Base-by-base conservation (phyloP, 2,888 invertebrate genomes). In the Meta bourneti region DNA sequence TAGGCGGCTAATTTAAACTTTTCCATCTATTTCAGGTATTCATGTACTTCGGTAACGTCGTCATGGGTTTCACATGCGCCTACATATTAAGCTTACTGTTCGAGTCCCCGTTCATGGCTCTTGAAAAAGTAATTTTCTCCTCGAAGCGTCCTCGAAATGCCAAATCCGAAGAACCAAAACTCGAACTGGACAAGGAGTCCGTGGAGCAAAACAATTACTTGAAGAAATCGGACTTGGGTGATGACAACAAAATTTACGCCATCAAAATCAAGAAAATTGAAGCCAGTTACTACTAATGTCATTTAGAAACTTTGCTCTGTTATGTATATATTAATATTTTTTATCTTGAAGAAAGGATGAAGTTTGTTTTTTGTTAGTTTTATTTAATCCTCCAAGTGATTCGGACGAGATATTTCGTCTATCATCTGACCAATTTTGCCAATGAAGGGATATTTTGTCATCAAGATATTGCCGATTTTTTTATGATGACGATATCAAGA, bases 41-140 rank as follows among this genome's bases (percentile, higher is more conserved):
- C 72, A 19, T 72, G 20, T 72, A 72, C 72, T n/a, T 72, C 9
- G 72, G 20, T 16, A n/a, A 72, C 72, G 72, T 72, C 72, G 72
- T 72, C 72, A 16, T 72, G 19, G 72, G 19, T 72, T 72, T 72
- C 19, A 20, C n/a, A n/a, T 72, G 72, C 72, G 13, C 72, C 34
- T 72, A 34, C 72, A 19, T 16, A 11, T 9, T 72, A 19, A 72
- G 72, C 19, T n/a, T 72, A 9, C 9, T 72, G 72, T 72, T 72
- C 34, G 72, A 72, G 19, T 72, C 72, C 34, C 72, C 72, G 19
- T 72, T 72, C 72, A 72, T 72, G 72, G 72, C 72, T 19, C 72
- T 72, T 6, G 72, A 72, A 19, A 72, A 72, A 19, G 72, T 72
- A 9, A 19, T 72, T 6, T 34, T 72, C 20, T 72, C 72, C 6